Conservation (phyloP, 2,797 vertebrate genomes). For the Sylvilagus floridanus region DNA sequence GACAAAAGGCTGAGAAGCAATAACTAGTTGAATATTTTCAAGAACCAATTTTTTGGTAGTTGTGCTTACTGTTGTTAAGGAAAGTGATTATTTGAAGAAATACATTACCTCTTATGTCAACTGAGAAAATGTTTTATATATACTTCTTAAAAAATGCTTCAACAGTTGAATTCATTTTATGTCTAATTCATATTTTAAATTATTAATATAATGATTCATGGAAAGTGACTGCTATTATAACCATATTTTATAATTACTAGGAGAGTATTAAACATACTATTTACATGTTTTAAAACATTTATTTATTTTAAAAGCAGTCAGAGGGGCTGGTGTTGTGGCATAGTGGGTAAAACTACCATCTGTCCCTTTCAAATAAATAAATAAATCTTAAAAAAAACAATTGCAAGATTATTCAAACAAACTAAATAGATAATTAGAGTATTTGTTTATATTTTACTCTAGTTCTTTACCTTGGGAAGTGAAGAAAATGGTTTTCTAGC, state of each 20-base stretch:
- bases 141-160: neutral
- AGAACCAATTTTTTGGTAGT: neutral
- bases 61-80: neutral
- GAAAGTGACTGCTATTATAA: neutral
- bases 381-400: too few species aligned
- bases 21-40: neutral
- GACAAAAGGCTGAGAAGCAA: too few species aligned
- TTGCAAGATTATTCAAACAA: constrained; percentile 18
- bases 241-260: neutral
- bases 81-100: constrained; percentile 34
- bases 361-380: too few species aligned
- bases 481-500: constrained; percentile 53
- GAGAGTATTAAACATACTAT: neutral
- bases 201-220: neutral
- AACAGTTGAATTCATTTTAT: neutral
- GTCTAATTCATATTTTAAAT: neutral
- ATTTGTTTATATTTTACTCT: constrained; percentile 57
- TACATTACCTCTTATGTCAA: neutral
- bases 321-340: too few species aligned
- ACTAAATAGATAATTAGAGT: neutral
- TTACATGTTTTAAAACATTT: neutral
- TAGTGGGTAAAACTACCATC: too few species aligned
- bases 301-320: too few species aligned
- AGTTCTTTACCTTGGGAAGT: constrained; percentile 64
- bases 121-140: neutral